Conservation (phyloP, 2,797 vertebrate species). For the Pelodytes ibericus region DNA sequence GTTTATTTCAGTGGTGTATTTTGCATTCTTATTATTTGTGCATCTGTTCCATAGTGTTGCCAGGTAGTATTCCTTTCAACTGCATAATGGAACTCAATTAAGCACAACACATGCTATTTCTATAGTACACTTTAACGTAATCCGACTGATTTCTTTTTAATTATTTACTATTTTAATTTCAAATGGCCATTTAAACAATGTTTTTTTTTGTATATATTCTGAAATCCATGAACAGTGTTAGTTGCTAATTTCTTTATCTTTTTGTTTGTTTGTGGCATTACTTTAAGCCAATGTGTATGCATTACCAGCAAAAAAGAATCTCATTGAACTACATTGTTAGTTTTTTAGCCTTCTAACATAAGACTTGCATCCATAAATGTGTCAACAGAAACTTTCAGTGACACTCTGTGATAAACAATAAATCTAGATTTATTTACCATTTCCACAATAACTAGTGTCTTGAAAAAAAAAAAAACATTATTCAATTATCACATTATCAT, state of each 20-base stretch:
- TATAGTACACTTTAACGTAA: slow-evolving; percentile 20
- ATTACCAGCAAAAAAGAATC: background rate
- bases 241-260: background rate
- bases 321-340: background rate
- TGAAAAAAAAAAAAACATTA: too few relatives aligned
- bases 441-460: too few relatives aligned
- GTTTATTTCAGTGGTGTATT: background rate
- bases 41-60: slow-evolving; percentile 31
- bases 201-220: background rate
- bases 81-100: slow-evolving; percentile 32
- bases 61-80: slow-evolving; percentile 35
- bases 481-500: too few relatives aligned
- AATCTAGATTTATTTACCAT: too few relatives aligned
- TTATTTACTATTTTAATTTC: background rate
- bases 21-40: slow-evolving; percentile 21
- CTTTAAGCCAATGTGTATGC: background rate
- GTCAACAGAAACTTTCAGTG: too few relatives aligned
- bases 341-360: too few relatives aligned
- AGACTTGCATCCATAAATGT: too few relatives aligned
- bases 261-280: background rate
- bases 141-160: background rate
- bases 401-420: too few relatives aligned
- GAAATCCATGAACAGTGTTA: background rate
- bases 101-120: slow-evolving; percentile 20
- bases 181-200: background rate